Evolutionary conservation across 1,140 invertebrate genomes (phyloP), one percentile per base, ranked within the genome.

Genomic region (Sitobion miscanthi): DNA sequence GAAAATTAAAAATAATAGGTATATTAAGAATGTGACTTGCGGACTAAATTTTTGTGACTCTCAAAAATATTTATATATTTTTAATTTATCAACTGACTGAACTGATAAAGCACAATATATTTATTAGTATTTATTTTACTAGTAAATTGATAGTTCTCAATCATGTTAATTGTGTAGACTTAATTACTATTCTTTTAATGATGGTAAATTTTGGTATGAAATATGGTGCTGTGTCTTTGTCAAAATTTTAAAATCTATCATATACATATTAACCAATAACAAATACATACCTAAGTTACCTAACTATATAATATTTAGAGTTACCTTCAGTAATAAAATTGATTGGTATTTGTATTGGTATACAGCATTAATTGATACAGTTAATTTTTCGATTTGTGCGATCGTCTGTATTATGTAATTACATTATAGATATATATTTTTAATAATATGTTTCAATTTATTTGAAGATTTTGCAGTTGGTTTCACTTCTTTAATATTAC

Each of bases 391-490:
- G 14, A 77, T 77, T n/a, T 77, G 4, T 77, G 4, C 52, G 52
- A 7, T 54, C 52, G 52, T 23, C 21, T 54, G 52, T 54, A 4
- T 54, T 54, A 21, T 54, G 20, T 54, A 54, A 54, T 54, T 30
- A 69, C 62, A 69, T 30, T 4, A 69, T 30, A 54, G 23, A 4
- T 69, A n/a, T n/a, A 47, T 47, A 8, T 69, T 69, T 77, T 77
- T 77, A 77, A 77, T 77, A 77, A 77, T 77, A 20, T 77, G n/a
- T n/a, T 77, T n/a, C n/a, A n/a, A 77, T 77, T 77, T n/a, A 77
- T 69, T 69, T 69, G 4, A n/a, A n/a, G n/a, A 6, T 77, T n/a
- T 77, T n/a, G 1, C 25, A 69, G 11, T n/a, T 69, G 30, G 17
- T 77, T 77, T 77, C 30, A 77, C 30, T 77, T 17, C 62, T 35